Conservation (phyloP, 2,797 vertebrate genomes). For the Takifugu rubripes region DNA sequence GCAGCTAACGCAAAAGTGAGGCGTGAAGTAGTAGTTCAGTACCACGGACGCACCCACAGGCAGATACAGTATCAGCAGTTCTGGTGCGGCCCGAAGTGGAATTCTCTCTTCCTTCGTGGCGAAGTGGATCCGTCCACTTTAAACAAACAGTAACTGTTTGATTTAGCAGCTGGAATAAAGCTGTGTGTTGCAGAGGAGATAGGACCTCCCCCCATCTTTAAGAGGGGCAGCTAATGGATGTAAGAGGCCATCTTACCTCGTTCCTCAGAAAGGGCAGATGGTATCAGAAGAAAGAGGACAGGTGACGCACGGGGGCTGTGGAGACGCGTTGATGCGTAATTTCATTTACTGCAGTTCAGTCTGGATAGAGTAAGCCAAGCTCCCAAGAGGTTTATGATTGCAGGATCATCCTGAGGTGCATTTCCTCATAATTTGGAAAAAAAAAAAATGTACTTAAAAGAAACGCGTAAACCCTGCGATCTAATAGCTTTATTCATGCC, state of each 20-base stretch:
- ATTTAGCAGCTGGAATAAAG: no score
- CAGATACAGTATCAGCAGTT: no score
- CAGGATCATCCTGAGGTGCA: neutral
- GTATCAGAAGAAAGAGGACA: conserved; percentile 38
- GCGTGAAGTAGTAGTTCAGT: neutral
- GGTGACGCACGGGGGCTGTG: conserved; percentile 2
- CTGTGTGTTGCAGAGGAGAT: conserved; percentile 23
- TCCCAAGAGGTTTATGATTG: no score
- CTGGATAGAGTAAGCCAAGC: no score
- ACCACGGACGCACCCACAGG: neutral
- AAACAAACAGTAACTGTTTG: neutral
- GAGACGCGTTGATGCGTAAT: neutral
- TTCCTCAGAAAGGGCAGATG: conserved; percentile 19
- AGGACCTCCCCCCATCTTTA: conserved; percentile 44
- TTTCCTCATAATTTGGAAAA: neutral
- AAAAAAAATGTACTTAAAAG: no score
- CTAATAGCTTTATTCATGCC: conserved; percentile 26
- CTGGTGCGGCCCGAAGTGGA: no score
- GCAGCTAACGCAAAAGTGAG: conserved; percentile 14
- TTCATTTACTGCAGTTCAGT: no score
- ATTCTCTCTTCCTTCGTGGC: no score
- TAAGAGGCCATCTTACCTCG: conserved; percentile 52
- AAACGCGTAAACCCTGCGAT: conserved; percentile 6
- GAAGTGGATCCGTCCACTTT: neutral
- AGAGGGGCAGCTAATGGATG: conserved; percentile 57